These are phyloP conservation scores for Dipodomys ordii DNA, from an alignment of 2,113 vertebrate genomes.

Conservation along the genomic window DNA sequence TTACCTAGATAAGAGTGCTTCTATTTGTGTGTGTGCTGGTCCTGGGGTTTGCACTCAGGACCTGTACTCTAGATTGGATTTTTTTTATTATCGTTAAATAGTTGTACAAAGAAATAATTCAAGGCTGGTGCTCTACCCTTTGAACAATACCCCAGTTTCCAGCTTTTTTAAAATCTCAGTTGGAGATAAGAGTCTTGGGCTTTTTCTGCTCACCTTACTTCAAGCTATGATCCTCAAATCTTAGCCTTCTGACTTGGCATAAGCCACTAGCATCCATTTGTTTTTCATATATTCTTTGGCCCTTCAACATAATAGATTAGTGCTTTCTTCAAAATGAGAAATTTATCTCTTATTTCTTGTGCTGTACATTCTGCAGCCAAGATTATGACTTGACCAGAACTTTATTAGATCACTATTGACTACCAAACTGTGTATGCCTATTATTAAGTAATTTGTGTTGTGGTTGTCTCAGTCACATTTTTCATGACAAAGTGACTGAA, in stretches of 20 bases:
- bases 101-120: no score
- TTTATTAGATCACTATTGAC: background rate
- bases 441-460: background rate
- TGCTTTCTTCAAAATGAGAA: background rate
- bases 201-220: no score
- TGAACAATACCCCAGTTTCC: no score
- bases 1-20: background rate
- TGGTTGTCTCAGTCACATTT: background rate
- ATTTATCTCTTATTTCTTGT: slow-evolving; percentile 16
- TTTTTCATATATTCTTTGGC: background rate
- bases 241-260: no score
- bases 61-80: no score
- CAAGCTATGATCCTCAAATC: no score
- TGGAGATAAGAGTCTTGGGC: no score
- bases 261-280: no score
- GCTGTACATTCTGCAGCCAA: background rate
- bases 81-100: no score
- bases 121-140: no score
- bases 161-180: no score
- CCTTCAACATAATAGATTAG: background rate
- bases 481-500: background rate
- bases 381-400: background rate
- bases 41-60: no score
- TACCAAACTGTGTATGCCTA: background rate
- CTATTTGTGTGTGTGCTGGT: background rate